A percentile compares a stretch with the other conserved stretches of the same genome.
These are phyloP conservation scores for Microctenopoma stevenorrisi DNA, from an alignment of 2,797 vertebrate genomes.

Conservation along the genomic window DNA sequence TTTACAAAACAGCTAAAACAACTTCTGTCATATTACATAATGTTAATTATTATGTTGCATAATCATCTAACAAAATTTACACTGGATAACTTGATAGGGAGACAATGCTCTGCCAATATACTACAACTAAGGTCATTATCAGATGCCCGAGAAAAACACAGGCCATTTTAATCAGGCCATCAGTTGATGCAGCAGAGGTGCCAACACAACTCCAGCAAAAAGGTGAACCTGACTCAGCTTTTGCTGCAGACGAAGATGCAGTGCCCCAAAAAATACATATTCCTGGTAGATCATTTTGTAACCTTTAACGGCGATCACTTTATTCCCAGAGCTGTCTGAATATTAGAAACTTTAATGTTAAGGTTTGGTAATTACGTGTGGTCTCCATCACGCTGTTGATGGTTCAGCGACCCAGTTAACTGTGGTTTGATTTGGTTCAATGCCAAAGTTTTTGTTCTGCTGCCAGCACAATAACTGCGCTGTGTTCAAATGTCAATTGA, in stretches of 20 bases:
- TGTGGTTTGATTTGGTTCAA: constrained; percentile 24
- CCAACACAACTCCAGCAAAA: constrained; percentile 11
- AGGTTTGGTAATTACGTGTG: neutral
- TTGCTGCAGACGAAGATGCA: neutral
- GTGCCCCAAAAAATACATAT: neutral
- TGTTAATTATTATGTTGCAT: too few species aligned
- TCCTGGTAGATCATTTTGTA: neutral
- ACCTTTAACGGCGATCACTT: too few species aligned
- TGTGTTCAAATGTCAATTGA: constrained; percentile 41
- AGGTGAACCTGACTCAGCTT: constrained; percentile 21
- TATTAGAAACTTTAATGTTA: too few species aligned
- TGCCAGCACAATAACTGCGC: neutral
- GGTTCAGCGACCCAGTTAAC: neutral
- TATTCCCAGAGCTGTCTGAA: too few species aligned
- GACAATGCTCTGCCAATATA: constrained; percentile 10
- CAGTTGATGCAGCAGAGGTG: constrained; percentile 5
- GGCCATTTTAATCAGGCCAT: constrained; percentile 42
- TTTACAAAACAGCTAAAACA: too few species aligned
- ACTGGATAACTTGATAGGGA: neutral
- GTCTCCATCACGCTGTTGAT: neutral
- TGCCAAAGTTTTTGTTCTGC: neutral
- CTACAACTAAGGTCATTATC: neutral
- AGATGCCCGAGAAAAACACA: neutral
- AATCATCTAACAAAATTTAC: too few species aligned
- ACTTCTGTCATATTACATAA: too few species aligned